These are phyloP conservation scores for Ptiloglossa arizonensis DNA, from an alignment of 1,140 invertebrate genomes.

Conservation along the genomic window DNA sequence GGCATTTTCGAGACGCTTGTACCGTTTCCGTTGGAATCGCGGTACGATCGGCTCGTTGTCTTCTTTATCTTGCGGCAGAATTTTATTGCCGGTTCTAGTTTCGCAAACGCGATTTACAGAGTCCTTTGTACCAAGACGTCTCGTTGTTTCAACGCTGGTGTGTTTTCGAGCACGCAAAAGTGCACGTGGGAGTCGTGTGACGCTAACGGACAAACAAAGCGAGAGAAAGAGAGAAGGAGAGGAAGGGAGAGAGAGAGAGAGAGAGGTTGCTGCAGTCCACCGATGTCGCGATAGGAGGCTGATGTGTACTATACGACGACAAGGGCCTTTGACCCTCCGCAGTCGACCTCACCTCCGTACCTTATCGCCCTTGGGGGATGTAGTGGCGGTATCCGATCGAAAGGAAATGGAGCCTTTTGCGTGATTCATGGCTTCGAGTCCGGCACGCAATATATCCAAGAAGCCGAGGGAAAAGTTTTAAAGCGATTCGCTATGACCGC, in stretches of 20 bases:
- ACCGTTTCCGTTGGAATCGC: constrained; percentile 4
- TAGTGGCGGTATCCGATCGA: constrained; percentile 30
- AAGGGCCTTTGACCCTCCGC: constrained; percentile 30
- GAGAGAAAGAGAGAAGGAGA: not conserved
- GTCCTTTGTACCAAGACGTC: not conserved
- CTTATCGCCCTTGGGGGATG: constrained; percentile 27
- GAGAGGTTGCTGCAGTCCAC: constrained; percentile 8
- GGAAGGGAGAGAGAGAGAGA: not conserved
- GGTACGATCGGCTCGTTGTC: constrained; percentile 7
- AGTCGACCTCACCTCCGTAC: constrained; percentile 19
- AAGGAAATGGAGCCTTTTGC: constrained; percentile 37
- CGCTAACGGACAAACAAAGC: constrained; percentile 19
- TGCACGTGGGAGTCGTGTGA: constrained; percentile 22
- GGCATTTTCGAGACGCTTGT: too few species aligned
- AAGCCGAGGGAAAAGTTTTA: constrained; percentile 8
- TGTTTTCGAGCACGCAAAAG: constrained; percentile 35
- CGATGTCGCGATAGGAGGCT: constrained; percentile 50
- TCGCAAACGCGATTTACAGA: constrained; percentile 44
- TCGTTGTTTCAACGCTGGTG: not conserved
- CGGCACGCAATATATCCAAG: constrained; percentile 16
- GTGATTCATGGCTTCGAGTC: constrained; percentile 16
- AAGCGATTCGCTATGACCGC: constrained; percentile 14
- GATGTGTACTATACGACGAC: constrained; percentile 12
- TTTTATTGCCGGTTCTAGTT: constrained; percentile 51
- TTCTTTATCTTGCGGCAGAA: not conserved